phyloP scores from a whole-genome alignment of 2,797 vertebrate species.

The Eupleurogrammus muticus region DNA sequence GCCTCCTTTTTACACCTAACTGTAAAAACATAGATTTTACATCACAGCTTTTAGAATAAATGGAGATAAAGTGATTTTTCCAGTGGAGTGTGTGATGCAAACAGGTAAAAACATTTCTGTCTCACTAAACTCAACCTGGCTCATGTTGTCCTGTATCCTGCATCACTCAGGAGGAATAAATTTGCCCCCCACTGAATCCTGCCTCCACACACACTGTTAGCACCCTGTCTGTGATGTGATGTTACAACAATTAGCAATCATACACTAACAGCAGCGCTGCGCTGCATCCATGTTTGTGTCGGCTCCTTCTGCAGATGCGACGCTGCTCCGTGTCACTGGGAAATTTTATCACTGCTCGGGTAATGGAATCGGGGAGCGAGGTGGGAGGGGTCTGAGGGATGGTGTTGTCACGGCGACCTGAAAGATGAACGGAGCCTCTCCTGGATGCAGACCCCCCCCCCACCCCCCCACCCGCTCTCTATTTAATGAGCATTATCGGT shows the following conservation, averaged over 20 bases:
- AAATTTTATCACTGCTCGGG: conserved; percentile 77
- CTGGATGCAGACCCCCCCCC: conserved; percentile 31
- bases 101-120: background rate
- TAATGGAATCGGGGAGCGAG: conserved; percentile 77
- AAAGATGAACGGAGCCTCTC: conserved; percentile 65
- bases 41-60: too few relatives aligned
- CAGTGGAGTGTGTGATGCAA: too few relatives aligned
- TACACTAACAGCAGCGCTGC: conserved; percentile 39
- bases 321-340: conserved; percentile 73
- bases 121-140: conserved; percentile 50
- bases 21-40: too few relatives aligned
- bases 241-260: conserved; percentile 83
- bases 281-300: conserved; percentile 75
- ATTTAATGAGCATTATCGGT: conserved; percentile 44
- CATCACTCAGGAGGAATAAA: conserved; percentile 59
- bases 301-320: conserved; percentile 61
- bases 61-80: too few relatives aligned
- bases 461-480: conserved; percentile 7
- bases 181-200: conserved; percentile 41
- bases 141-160: conserved; percentile 43
- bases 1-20: too few relatives aligned
- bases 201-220: conserved; percentile 33
- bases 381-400: conserved; percentile 70
- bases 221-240: conserved; percentile 71
- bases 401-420: conserved; percentile 76